A percentile compares a stretch with the other conserved stretches of the same genome.
Conservation (phyloP, 2,797 vertebrate genomes). For the Phyllotis vaccarum region DNA sequence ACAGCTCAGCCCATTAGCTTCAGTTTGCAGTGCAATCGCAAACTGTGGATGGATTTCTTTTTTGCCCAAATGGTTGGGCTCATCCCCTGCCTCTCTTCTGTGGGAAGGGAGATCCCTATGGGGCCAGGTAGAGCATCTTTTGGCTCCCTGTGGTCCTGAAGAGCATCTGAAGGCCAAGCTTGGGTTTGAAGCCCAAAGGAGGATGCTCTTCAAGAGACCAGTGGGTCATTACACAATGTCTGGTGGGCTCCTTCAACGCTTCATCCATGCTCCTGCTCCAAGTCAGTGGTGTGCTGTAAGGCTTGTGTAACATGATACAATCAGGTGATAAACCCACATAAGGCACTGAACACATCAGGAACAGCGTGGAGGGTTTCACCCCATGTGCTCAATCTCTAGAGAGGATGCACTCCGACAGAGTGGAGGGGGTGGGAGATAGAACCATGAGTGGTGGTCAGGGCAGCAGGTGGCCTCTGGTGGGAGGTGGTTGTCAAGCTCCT, state of each 20-base stretch:
- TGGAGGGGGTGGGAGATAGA: neutral
- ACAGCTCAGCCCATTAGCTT: neutral
- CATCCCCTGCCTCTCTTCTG: no score
- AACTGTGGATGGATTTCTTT: neutral
- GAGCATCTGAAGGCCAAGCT: neutral
- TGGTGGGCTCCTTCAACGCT: neutral
- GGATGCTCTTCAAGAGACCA: neutral
- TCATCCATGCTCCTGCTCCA: no score
- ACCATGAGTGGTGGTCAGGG: neutral
- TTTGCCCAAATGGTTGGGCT: neutral
- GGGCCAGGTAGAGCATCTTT: neutral
- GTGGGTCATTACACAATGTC: neutral
- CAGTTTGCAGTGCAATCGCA: neutral
- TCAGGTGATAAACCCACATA: neutral
- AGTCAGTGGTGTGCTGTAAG: neutral
- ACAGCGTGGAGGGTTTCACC: no score
- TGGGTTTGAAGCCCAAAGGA: neutral
- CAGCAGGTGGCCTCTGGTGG: neutral
- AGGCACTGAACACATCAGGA: neutral
- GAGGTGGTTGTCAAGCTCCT: neutral
- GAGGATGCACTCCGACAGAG: neutral
- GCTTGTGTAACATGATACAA: neutral
- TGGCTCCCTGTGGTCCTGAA: neutral
- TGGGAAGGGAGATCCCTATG: fast-evolving
- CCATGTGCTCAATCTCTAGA: neutral